Evolutionary conservation across 1,140 invertebrate species (phyloP), one percentile per base, ranked within the genome.

Genomic region (Drosophila leontia): DNA sequence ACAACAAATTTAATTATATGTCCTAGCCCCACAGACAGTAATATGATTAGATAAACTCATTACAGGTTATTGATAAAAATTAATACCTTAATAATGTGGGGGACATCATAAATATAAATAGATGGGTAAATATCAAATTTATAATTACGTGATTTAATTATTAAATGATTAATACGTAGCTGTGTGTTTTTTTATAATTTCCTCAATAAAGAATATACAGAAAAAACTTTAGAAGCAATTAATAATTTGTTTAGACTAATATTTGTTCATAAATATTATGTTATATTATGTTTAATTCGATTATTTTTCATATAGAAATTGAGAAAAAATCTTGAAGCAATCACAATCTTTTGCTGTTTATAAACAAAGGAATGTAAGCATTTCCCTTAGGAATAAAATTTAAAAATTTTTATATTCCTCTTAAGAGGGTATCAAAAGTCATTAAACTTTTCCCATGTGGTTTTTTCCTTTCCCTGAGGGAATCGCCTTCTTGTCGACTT

Each of bases 21-120:
- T 61, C 9, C 37, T 9, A 35, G 6, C 15, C 12, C 8, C 8
- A 11, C 29, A 35, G 56, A 62, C 32, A 65, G 19, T 61, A 19
- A 9, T 17, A 12, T 61, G 63, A 65, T 65, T 29, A 65, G 62
- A 65, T 65, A 65, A 65, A 65, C 57, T 37, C 7, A 34, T 35
- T 35, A 61, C 39, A 23, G 62, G 19, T 35, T 29, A 44, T 61
- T 61, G 32, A 60, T 65, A 65, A 35, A 60, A 26, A 44, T 34
- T 7, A 13, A 62, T 56, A 29, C 26, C 12, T 45, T 32, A 35
- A 41, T 60, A 44, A 60, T 35, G 3, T 34, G 12, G 12, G 29
- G 6, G 13, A 15, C 15, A 17, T 62, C 34, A 56, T 62, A 56
- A 39, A 56, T 19, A 55, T 55, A 61, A 35, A n/a, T 35, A 53